Percentiles rank a stretch among this genome's conserved stretches.
Conservation (phyloP, 2,888 invertebrate genomes). For the Leptodirus hochenwartii region DNA sequence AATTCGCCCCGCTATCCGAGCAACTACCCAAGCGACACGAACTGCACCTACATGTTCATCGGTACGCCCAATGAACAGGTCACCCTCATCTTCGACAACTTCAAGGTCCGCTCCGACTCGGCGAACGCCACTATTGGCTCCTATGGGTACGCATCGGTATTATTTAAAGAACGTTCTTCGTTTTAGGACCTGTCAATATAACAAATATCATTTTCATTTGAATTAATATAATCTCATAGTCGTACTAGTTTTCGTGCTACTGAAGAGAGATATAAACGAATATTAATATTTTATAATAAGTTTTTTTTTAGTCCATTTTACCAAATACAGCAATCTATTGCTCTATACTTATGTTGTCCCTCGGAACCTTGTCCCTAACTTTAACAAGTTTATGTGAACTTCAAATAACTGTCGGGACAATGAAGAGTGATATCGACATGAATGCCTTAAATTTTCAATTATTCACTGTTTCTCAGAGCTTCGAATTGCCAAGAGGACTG, state of each 20-base stretch:
- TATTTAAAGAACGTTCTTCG: too few relatives aligned
- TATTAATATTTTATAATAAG: neutral
- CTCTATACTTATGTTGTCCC: too few relatives aligned
- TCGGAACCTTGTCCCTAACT: too few relatives aligned
- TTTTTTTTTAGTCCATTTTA: constrained; percentile 1
- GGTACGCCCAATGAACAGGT: constrained; percentile 80
- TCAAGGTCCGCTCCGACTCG: constrained; percentile 70
- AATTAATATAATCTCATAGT: too few relatives aligned
- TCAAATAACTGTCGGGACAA: too few relatives aligned
- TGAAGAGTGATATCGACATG: neutral
- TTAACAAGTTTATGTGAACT: too few relatives aligned
- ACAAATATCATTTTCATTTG: too few relatives aligned
- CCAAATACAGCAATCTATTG: too few relatives aligned
- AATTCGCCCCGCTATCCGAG: constrained; percentile 94
- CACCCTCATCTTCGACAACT: constrained; percentile 78
- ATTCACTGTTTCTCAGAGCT: constrained; percentile 34
- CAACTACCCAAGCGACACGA: constrained; percentile 88
- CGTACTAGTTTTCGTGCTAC: too few relatives aligned
- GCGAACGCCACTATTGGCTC: constrained; percentile 58
- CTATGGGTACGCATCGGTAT: constrained; percentile 44
- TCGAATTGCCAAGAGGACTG: constrained; percentile 79
- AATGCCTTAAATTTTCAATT: neutral
- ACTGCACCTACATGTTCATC: constrained; percentile 83
- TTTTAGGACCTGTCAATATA: too few relatives aligned
- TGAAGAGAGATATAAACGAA: too few relatives aligned